Conservation (phyloP, 2,113 vertebrate species). For the Microcebus jonahi region DNA sequence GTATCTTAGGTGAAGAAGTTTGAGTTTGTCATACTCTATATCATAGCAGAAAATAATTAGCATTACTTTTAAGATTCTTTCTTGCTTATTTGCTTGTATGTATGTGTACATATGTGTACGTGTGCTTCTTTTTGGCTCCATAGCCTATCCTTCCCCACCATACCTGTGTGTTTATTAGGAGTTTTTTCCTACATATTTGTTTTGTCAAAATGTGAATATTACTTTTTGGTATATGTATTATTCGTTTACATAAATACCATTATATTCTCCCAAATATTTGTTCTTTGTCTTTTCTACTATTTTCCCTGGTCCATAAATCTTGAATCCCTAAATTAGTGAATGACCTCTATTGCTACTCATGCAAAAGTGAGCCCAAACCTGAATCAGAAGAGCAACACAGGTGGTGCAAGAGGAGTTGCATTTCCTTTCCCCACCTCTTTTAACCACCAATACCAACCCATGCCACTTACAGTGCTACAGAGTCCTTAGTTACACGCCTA, state of each 20-base stretch:
- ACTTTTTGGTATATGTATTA: background rate
- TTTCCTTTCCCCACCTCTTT: background rate
- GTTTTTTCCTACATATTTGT: background rate
- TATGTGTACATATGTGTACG: background rate
- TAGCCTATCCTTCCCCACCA: background rate
- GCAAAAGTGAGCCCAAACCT: background rate
- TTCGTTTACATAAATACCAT: background rate
- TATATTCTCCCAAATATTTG: background rate
- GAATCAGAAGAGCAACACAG: background rate
- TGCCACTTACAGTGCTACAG: background rate
- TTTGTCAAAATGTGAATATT: background rate
- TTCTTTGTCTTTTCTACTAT: background rate
- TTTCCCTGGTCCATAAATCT: background rate
- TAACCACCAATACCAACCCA: background rate
- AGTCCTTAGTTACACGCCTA: background rate
- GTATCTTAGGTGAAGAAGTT: background rate
- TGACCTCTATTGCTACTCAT: background rate
- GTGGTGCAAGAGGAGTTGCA: rapidly evolving
- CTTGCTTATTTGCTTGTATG: background rate
- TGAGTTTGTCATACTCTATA: background rate
- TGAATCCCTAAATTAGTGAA: background rate
- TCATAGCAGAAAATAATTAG: background rate
- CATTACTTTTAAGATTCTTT: background rate
- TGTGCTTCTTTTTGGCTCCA: background rate
- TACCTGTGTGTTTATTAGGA: background rate